These are phyloP conservation scores for Hippopotamyrus pictus DNA, from an alignment of 2,797 vertebrate genomes.

Conservation along the genomic window DNA sequence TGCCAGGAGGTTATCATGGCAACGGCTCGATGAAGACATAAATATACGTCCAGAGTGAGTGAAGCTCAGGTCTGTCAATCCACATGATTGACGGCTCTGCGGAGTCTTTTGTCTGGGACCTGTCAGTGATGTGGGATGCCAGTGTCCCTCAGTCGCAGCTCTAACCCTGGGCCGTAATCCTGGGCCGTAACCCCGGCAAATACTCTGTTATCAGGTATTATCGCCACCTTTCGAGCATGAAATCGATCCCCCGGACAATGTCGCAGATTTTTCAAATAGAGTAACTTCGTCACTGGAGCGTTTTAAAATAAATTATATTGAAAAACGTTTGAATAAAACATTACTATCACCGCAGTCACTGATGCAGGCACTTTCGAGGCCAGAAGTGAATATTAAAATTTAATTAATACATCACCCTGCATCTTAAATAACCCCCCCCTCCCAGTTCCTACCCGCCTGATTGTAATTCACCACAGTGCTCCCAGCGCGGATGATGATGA, in stretches of 20 bases:
- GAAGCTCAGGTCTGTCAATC: background rate
- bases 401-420: slow-evolving; percentile 3
- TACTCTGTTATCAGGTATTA: background rate
- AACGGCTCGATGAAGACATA: background rate
- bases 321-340: slow-evolving; percentile 10
- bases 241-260: background rate
- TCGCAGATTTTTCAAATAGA: background rate
- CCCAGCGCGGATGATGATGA: background rate
- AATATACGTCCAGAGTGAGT: background rate
- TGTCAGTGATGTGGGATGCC: background rate
- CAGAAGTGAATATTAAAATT: background rate
- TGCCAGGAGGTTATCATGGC: background rate
- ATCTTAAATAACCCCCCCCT: background rate
- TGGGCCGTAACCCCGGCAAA: background rate
- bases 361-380: background rate
- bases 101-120: background rate
- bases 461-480: background rate
- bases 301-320: slow-evolving; percentile 10
- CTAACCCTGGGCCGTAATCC: background rate
- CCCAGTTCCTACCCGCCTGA: background rate
- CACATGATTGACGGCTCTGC: background rate
- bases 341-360: background rate
- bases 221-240: background rate
- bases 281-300: background rate
- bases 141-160: background rate